phyloP scores from a whole-genome alignment of 2,888 invertebrate genomes.

The Xestia xanthographa region DNA sequence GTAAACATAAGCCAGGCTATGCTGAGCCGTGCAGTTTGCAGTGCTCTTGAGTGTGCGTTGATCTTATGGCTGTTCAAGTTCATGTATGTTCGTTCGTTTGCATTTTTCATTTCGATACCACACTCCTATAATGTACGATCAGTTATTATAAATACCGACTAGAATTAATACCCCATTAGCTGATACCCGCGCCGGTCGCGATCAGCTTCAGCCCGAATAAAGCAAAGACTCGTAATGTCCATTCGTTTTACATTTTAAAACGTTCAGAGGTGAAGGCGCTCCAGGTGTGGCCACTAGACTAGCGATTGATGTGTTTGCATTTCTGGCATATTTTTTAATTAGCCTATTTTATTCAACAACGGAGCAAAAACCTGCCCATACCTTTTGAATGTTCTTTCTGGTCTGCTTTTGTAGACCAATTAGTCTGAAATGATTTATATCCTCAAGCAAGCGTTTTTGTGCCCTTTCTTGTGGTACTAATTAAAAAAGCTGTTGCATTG shows the following conservation, averaged over 20 bases:
- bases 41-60: neutral
- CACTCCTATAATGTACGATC: neutral
- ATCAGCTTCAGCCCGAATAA: slow-evolving; percentile 42
- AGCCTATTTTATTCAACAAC: neutral
- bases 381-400: neutral
- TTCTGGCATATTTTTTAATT: neutral
- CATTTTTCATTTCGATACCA: neutral
- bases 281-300: neutral
- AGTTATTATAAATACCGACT: neutral
- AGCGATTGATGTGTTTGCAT: neutral
- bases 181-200: neutral
- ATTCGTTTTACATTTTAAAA: slow-evolving; percentile 70
- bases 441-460: neutral
- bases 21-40: too few species aligned
- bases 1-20: neutral
- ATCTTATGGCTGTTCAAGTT: neutral
- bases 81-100: neutral
- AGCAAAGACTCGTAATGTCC: slow-evolving; percentile 41
- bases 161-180: slow-evolving; percentile 36
- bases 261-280: slow-evolving; percentile 49
- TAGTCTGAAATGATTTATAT: neutral
- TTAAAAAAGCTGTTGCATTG: neutral
- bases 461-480: neutral
- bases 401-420: neutral
- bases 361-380: neutral